Evolutionary conservation across 2,113 vertebrate species (phyloP), one percentile per base, ranked within the genome.

Genomic region (Xiphias gladius): DNA sequence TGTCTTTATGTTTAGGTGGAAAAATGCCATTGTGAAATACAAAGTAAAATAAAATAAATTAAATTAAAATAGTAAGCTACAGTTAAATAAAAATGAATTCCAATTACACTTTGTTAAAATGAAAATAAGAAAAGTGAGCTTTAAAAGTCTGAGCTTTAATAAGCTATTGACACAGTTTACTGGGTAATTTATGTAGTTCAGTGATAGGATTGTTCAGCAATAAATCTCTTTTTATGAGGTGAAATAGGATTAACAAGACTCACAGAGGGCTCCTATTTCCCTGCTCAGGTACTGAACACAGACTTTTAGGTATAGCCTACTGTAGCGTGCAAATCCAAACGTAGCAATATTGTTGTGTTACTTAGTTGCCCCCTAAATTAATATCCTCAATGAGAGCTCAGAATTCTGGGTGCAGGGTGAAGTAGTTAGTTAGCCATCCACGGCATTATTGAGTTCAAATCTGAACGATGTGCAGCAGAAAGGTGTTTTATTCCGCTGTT

Each of bases 401-500:
- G 76, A 13, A 13, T 35, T 71, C 0, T 13, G 66, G 68, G 43
- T 70, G 4, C 59, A 28, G 57, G 75, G 50, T 17, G 41, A 41
- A 59, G 37, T 39, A 75, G 67, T 64, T 71, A 72, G 63, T 84
- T 62, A 54, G 84, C 70, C 92, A 94, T 88, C 82, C 68, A 57
- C 73, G 58, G 78, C 70, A 67, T 70, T 86, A 91, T 94, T 88
- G 72, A 77, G 72, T 92, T 83, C 91, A 79, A 94, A 92, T 78
- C 55, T 88, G 89, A 89, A 83, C 86, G 83, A 91, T 85, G 90
- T 78, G 80, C 81, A 84, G 85, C 58, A 89, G 82, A 50, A 87
- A 91, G 88, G 90, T 85, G 82, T 95, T 94, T 96, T 91, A 64
- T 94, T 94, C 96, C 96, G 95, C 88, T 95, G 91, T 97, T 96